Base-by-base conservation (phyloP, 2,888 invertebrate species). In the Melinopterus prodromus region DNA sequence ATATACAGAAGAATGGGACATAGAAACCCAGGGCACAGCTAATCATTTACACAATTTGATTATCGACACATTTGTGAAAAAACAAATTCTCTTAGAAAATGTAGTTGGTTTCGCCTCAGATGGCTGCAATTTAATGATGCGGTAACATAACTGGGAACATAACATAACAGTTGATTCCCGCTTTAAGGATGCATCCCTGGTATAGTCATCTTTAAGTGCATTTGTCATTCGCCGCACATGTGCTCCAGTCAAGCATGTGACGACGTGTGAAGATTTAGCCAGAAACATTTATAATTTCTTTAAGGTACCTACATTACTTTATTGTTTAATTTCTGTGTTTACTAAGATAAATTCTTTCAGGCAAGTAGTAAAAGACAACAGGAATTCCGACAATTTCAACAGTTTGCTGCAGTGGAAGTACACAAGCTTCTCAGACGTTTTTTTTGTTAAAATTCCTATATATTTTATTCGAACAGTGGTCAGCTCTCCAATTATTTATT, bases 51-150 rank as follows among this genome's bases (percentile, higher is more conserved):
- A 38, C 15, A 76, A 76, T 15, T 38, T 38, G 82, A 84, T 77
- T 76, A 77, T 16, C 71, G 53, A 35, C 26, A 76, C n/a, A 78
- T 70, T 70, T 70, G 70, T 70, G 70, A 16, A 70, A 70, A 16
- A 70, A 16, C 70, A 82, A 16, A 86, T 87, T 35, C 86, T 86
- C 35, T 70, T 84, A 71, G 77, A 83, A 79, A 87, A 88, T 72
- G 81, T 88, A 26, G 83, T 88, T 15, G 87, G 87, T 6, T 88
- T 88, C 83, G 86, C 82, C 1, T 85, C 86, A 6, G 86, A 87
- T 79, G 87, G 87, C 0, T 87, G 86, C 16, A 87, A 87, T 78
- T 83, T 83, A 9, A 88, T 87, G 87, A 85, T 87, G 36, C 87
- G 87, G 0, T 36, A 81, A 79, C 79, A 85, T 16, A 85, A 87